These are phyloP conservation scores for Oreochromis mossambicus DNA, from an alignment of 2,797 vertebrate species.

Conservation along the genomic window DNA sequence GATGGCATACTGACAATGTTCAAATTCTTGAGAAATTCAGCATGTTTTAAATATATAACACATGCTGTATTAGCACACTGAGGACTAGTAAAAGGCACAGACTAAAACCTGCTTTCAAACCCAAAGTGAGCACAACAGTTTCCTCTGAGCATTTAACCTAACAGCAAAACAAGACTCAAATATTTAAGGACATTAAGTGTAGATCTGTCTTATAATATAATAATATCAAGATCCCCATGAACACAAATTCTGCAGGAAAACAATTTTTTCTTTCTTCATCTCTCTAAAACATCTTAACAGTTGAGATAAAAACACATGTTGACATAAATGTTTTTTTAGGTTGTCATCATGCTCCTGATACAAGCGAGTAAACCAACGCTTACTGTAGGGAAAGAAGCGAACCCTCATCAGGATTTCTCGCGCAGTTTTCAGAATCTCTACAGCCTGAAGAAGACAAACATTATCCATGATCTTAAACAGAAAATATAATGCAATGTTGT, in stretches of 20 bases:
- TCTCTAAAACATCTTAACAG: background rate
- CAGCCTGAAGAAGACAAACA: slow-evolving; percentile 78
- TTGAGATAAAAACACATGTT: background rate
- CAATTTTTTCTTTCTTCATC: background rate
- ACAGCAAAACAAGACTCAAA: background rate
- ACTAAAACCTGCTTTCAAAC: background rate
- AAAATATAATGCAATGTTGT: background rate
- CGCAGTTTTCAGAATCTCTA: slow-evolving; percentile 96
- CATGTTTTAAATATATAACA: background rate
- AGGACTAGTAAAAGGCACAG: background rate
- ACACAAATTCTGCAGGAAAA: background rate
- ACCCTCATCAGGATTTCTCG: slow-evolving; percentile 96
- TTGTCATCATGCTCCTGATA: background rate
- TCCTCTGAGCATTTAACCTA: background rate
- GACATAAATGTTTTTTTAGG: background rate
- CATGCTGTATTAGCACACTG: background rate
- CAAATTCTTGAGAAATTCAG: background rate
- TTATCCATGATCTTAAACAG: background rate
- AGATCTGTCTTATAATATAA: background rate
- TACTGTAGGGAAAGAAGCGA: slow-evolving; percentile 97
- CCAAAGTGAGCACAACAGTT: background rate
- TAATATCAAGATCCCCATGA: background rate
- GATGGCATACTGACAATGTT: background rate
- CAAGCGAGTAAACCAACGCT: slow-evolving; percentile 52
- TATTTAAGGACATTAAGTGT: background rate